Base-by-base conservation (phyloP, 2,797 vertebrate genomes). In the Phoebastria nigripes region DNA sequence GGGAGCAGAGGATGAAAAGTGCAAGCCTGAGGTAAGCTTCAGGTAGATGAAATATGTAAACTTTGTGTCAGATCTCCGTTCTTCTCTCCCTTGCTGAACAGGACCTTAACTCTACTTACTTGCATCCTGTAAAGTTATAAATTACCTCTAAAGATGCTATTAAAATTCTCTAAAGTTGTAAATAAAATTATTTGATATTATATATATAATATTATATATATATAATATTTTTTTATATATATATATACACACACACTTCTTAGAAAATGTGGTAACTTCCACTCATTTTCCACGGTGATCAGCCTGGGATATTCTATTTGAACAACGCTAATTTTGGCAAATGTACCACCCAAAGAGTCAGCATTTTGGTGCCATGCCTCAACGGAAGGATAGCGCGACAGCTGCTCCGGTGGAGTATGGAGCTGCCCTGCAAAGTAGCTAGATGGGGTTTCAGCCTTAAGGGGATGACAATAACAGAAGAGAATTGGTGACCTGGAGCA, bases 311-410 rank as follows among this genome's bases (percentile, higher is more conserved):
- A 42, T 19, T 37, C 58, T 58, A 47, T 39, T 70, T 37, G 58
- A 93, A 61, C 42, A 66, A 49, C 0, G 0, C 9, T 62, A 65
- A 49, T 86, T 83, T 62, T 13, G 19, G 26, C 6, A 59, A 82
- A 78, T 0, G 0, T 19, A 22, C 25, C 29, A 55, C 15, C 26
- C 37, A 65, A 79, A 51, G 19, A 73, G 13, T 41, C 6, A 0
- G 26, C 3, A 18, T 47, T 39, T 51, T 1, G 2, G 58, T 22
- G 37, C 74, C 29, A 11, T 13, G 67, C 15, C 71, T 72, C 74
- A 87, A n/a, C 16, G 8, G 2, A 79, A 56, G 51, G 59, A 46
- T 71, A 56, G 46, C 1, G 0, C 7, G 80, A 58, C 62, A 82
- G 66, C 62, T 82, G 77, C 49, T 33, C 14, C 5, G 1, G 58